These are phyloP conservation scores for Lithophane semibrunnea DNA, from an alignment of 2,888 invertebrate genomes.

Conservation along the genomic window DNA sequence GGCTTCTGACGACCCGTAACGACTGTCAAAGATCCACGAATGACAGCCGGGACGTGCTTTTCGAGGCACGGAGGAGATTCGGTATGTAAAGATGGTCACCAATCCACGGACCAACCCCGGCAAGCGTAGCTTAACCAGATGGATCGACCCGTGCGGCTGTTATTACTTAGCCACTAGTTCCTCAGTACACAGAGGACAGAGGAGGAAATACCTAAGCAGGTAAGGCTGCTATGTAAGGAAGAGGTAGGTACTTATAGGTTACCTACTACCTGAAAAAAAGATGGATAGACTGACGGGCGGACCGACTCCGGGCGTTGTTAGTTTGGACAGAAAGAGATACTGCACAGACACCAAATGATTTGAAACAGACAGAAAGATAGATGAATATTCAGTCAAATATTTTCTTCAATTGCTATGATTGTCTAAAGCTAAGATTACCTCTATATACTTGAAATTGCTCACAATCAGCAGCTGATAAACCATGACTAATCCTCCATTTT, in stretches of 20 bases:
- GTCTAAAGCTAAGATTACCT: background rate
- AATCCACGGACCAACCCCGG: too few relatives aligned
- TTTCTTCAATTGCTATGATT: background rate
- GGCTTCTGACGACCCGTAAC: too few relatives aligned
- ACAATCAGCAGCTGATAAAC: slow-evolving; percentile 47
- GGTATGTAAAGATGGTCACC: too few relatives aligned
- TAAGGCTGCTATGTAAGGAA: background rate
- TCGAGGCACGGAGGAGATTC: too few relatives aligned
- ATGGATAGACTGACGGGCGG: background rate
- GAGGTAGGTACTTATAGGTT: background rate
- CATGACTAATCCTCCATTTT: slow-evolving; percentile 24
- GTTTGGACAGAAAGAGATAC: background rate
- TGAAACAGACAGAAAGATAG: background rate
- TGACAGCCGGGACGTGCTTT: too few relatives aligned
- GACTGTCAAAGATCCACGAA: too few relatives aligned
- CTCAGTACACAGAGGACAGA: too few relatives aligned
- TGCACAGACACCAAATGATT: background rate
- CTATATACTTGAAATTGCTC: slow-evolving; percentile 38
- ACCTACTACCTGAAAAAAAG: background rate
- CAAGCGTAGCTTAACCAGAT: too few relatives aligned
- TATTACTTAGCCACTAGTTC: too few relatives aligned
- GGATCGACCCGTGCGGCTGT: too few relatives aligned
- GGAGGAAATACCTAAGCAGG: background rate
- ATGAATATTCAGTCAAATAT: background rate
- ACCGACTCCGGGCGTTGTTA: background rate